Conservation (phyloP, 2,888 invertebrate genomes). For the Trissolcus brochymenae region DNA sequence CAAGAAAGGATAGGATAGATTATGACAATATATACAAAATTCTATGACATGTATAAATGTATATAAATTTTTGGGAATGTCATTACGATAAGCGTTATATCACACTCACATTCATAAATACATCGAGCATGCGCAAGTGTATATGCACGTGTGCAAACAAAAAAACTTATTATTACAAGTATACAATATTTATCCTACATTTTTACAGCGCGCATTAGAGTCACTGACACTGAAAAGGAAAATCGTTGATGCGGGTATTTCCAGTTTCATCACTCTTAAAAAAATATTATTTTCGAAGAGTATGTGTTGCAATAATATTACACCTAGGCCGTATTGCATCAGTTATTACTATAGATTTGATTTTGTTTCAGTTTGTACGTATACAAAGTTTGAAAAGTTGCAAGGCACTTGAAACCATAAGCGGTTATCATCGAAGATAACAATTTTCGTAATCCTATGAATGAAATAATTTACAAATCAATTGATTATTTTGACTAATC, state of each 20-base stretch:
- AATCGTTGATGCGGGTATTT: neutral
- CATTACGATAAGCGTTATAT: slow-evolving; percentile 20
- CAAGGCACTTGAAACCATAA: neutral
- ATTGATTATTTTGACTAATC: slow-evolving; percentile 4
- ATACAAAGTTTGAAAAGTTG: neutral
- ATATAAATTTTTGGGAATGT: slow-evolving; percentile 39
- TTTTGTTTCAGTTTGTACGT: neutral
- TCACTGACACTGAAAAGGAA: slow-evolving; percentile 8
- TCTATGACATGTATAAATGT: slow-evolving; percentile 26
- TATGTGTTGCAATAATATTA: no score
- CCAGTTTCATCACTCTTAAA: neutral
- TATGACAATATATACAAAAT: slow-evolving; percentile 34
- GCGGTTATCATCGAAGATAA: neutral
- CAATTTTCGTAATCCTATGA: slow-evolving; percentile 5
- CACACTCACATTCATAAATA: slow-evolving; percentile 46
- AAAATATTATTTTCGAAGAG: neutral
- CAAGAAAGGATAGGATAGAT: slow-evolving; percentile 24
- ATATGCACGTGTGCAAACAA: slow-evolving; percentile 18
- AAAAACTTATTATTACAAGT: slow-evolving; percentile 12
- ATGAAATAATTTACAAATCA: slow-evolving; percentile 21
- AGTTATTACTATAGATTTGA: neutral
- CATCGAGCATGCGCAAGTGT: slow-evolving; percentile 26
- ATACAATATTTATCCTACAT: slow-evolving; percentile 25
- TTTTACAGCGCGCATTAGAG: slow-evolving; percentile 21
- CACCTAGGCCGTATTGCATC: no score